phyloP scores from a whole-genome alignment of 2,888 invertebrate genomes.

The Polietes domitor region DNA sequence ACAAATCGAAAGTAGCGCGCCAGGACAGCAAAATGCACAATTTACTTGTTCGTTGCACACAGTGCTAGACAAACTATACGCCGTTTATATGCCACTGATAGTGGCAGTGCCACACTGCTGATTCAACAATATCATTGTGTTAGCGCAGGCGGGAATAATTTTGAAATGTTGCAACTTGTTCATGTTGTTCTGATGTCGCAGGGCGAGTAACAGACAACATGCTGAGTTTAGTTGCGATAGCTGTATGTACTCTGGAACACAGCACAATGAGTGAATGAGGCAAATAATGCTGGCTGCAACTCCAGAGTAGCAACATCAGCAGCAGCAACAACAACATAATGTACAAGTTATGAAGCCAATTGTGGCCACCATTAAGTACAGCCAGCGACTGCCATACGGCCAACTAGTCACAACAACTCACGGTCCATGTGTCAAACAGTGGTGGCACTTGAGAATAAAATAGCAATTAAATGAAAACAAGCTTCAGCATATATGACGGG shows the following conservation, averaged over 20 bases:
- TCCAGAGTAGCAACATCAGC: slow-evolving; percentile 30
- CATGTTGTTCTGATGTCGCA: slow-evolving; percentile 21
- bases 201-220: slow-evolving; percentile 51
- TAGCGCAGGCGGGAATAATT: neutral
- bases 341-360: slow-evolving; percentile 65
- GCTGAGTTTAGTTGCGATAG: slow-evolving; percentile 31
- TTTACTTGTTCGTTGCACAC: slow-evolving; percentile 27
- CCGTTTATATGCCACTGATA: neutral
- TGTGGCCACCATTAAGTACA: slow-evolving; percentile 52
- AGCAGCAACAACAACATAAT: slow-evolving; percentile 18
- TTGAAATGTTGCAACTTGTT: slow-evolving; percentile 28
- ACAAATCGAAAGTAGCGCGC: neutral
- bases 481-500: no score
- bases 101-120: slow-evolving; percentile 11
- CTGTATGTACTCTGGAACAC: neutral
- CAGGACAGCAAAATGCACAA: slow-evolving; percentile 6
- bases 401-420: neutral
- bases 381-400: neutral
- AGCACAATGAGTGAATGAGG: neutral
- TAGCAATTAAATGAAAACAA: no score
- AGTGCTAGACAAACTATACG: slow-evolving; percentile 41
- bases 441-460: neutral
- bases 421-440: neutral
- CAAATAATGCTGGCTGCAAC: slow-evolving; percentile 18
- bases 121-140: slow-evolving; percentile 30